Evolutionary conservation across 2,113 vertebrate genomes (phyloP), one percentile per base, ranked within the genome.

Genomic region (Irena cyanogastra): DNA sequence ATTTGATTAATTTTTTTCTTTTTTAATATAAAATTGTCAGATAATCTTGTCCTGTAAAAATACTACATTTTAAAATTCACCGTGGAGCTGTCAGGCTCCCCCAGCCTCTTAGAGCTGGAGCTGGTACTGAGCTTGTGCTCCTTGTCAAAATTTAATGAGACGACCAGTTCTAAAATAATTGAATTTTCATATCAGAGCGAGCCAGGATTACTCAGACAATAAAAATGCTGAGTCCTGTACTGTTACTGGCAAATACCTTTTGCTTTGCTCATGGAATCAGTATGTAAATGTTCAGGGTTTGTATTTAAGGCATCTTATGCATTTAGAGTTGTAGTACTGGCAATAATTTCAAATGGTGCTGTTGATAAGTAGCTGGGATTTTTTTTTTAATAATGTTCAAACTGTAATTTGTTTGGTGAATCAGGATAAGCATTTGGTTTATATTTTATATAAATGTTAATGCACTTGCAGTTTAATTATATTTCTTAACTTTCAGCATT

Each of bases 101-200:
- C 95, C 97, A 98, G 98, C 98, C 98, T 98, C 98, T 98, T 97
- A 97, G 95, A 98, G 98, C 98, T 98, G 98, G 98, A 98, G 98
- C 98, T 99, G 98, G 99, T 98, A 98, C 98, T 94, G 93, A 98
- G 98, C 98, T 98, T 97, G 98, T 98, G 98, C 98, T 98, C 98
- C 99, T 99, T 99, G 99, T 99, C 99, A 99, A 99, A 99, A 99
- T 99, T 99, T 98, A 99, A 99, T 98, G 98, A 98, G 98, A 99
- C 98, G 98, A 99, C 99, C 99, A 98, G 98, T 99, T 99, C 99
- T 99, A 99, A 99, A 99, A 99, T 99, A 99, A 99, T 99, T 99
- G 99, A 99, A 99, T 99, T 99, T 99, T 99, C 99, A 99, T 99
- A 99, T 99, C 99, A 99, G 99, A 99, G 99, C 97, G 93, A 98